Percentiles rank a stretch among this genome's conserved stretches.
phyloP scores from a whole-genome alignment of 1,140 invertebrate species.

The Cecropterus lyciades region DNA sequence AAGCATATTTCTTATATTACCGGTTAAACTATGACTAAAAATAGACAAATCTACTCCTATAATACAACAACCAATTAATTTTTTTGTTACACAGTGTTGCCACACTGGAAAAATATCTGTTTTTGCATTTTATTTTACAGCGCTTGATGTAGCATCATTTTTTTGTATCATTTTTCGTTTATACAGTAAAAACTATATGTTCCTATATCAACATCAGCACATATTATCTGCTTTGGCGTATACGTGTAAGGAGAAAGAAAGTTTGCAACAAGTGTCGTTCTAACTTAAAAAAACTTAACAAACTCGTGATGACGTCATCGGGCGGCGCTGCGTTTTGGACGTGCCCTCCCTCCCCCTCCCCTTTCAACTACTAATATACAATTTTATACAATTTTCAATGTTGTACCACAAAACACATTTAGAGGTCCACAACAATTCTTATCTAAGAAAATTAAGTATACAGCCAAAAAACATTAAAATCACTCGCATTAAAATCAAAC shows the following conservation, averaged over 20 bases:
- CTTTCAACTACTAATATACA: slow-evolving; percentile 18
- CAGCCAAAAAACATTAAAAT: slow-evolving; percentile 12
- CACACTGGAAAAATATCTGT: slow-evolving; percentile 35
- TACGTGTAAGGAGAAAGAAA: slow-evolving; percentile 62
- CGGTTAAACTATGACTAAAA: slow-evolving; percentile 43
- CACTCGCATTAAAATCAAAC: neutral
- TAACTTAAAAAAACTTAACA: slow-evolving; percentile 75
- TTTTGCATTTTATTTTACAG: slow-evolving; percentile 36
- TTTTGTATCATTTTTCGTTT: slow-evolving; percentile 76
- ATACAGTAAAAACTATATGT: slow-evolving; percentile 67
- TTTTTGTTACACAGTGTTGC: slow-evolving; percentile 32
- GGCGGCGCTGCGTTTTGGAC: slow-evolving; percentile 31
- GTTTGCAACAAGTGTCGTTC: slow-evolving; percentile 67
- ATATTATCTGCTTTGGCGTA: slow-evolving; percentile 74
- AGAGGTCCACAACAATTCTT: neutral
- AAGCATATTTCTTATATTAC: slow-evolving; percentile 42
- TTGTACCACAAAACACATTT: slow-evolving; percentile 2
- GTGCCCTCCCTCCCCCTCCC: neutral
- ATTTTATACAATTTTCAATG: slow-evolving; percentile 10
- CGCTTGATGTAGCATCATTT: neutral
- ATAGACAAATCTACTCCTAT: slow-evolving; percentile 54
- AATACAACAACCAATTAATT: slow-evolving; percentile 71
- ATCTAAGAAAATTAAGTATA: slow-evolving; percentile 25
- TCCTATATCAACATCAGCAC: slow-evolving; percentile 53
- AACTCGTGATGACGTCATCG: slow-evolving; percentile 57